Percentiles rank a stretch among this genome's conserved stretches.
Evolutionary conservation across 2,113 vertebrate species (phyloP).

Genomic region (Seriola dumerili): DNA sequence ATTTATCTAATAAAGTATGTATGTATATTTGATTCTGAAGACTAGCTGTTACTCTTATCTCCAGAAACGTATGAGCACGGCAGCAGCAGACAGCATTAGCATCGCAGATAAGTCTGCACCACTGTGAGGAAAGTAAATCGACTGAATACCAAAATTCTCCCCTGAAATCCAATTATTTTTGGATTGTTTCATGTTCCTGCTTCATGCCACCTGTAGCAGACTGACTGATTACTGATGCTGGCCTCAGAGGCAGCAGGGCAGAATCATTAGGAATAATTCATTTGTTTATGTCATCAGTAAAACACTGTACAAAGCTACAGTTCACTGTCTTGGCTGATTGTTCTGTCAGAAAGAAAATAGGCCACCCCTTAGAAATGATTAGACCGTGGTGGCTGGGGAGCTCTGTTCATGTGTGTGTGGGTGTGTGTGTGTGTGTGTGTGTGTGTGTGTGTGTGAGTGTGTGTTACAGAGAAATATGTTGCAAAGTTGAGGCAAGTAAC

Average conservation of each 20-base stretch:
- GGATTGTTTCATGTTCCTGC: slow-evolving; percentile 20
- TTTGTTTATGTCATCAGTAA: slow-evolving; percentile 25
- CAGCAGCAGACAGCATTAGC: neutral
- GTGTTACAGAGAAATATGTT: neutral
- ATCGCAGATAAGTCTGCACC: neutral
- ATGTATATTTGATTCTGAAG: neutral
- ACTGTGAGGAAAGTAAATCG: slow-evolving; percentile 3
- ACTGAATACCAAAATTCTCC: slow-evolving; percentile 5
- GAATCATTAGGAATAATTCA: slow-evolving; percentile 46
- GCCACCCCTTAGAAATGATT: slow-evolving; percentile 15
- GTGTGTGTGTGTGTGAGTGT: too few relatives aligned
- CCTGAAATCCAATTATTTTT: slow-evolving; percentile 43
- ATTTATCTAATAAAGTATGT: too few relatives aligned
- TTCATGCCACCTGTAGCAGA: slow-evolving; percentile 30
- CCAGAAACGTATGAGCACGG: neutral
- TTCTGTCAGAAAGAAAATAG: slow-evolving; percentile 34
- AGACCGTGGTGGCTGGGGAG: neutral
- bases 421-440: neutral
- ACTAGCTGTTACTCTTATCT: neutral
- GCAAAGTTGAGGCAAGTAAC: neutral
- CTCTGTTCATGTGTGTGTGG: neutral
- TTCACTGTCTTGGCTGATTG: slow-evolving; percentile 24
- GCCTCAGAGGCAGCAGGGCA: neutral
- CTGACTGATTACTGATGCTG: slow-evolving; percentile 18
- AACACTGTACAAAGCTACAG: slow-evolving; percentile 18